Percentiles rank a stretch among this genome's conserved stretches.
Conservation (phyloP, 1,140 invertebrate species). For the Harpegnathos saltator region DNA sequence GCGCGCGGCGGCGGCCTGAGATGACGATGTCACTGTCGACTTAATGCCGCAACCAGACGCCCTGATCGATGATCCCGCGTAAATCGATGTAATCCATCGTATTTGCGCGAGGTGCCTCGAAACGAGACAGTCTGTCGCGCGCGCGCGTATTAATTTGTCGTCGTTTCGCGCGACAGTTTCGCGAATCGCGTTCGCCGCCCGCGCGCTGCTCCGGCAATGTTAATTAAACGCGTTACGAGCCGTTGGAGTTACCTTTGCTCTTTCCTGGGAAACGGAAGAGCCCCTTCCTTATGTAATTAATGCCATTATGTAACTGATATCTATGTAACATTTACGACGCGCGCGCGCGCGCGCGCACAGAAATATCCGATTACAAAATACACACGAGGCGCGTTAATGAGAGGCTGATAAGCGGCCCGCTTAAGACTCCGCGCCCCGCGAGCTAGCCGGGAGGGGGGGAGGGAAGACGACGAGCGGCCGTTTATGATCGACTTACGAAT, state of each 20-base stretch:
- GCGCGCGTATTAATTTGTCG: not conserved
- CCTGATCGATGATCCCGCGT: constrained; percentile 41
- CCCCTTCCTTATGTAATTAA: too few species aligned
- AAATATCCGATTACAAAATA: too few species aligned
- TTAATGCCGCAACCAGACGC: constrained; percentile 29
- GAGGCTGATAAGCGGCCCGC: not conserved
- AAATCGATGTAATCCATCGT: constrained; percentile 35
- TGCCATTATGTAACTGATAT: too few species aligned
- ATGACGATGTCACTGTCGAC: constrained; percentile 54
- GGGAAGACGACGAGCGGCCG: not conserved
- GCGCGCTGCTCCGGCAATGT: not conserved
- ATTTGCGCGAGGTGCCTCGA: constrained; percentile 8
- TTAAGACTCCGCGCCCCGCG: too few species aligned
- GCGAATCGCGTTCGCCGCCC: not conserved
- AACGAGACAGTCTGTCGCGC: not conserved
- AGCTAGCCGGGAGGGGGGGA: not conserved
- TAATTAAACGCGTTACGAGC: not conserved
- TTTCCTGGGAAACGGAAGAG: not conserved
- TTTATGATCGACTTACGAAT: constrained; percentile 19
- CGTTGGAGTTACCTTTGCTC: not conserved
- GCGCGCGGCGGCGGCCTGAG: not conserved
- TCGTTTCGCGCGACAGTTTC: not conserved
- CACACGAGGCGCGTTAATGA: too few species aligned
- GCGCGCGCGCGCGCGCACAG: too few species aligned
- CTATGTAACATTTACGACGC: too few species aligned